Conservation (phyloP, 2,797 vertebrate species). For the Alauda arvensis region DNA sequence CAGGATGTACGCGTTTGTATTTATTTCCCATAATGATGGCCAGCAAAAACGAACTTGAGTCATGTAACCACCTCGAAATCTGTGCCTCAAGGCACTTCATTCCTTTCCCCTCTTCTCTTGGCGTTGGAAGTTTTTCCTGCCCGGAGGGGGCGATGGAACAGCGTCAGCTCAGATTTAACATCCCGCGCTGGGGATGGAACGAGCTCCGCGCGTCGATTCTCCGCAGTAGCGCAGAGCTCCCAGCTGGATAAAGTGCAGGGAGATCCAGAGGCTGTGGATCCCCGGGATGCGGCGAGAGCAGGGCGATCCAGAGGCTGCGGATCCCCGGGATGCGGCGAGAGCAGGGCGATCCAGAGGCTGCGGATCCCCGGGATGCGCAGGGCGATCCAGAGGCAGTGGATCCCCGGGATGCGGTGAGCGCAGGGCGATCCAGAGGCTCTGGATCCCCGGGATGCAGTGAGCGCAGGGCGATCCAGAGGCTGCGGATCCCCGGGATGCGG, state of each 20-base stretch:
- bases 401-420: rapidly evolving
- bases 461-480: too few relatives aligned
- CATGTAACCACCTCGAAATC: rapidly evolving
- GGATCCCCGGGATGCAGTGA: not conserved
- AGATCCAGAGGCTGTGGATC: too few relatives aligned
- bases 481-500: too few relatives aligned
- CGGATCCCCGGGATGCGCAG: not conserved
- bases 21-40: not conserved
- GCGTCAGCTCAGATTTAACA: rapidly evolving
- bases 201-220: rapidly evolving
- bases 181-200: rapidly evolving
- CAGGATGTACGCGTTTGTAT: not conserved
- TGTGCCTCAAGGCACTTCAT: not conserved
- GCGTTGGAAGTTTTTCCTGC: not conserved
- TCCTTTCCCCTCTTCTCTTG: not conserved
- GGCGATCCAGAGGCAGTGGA: not conserved
- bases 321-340: not conserved
- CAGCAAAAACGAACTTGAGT: not conserved
- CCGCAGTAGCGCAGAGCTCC: rapidly evolving
- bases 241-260: too few relatives aligned
- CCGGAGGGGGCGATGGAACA: rapidly evolving
- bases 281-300: not conserved
- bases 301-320: rapidly evolving
- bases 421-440: rapidly evolving
- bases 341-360: not conserved